These are phyloP conservation scores for Drosophila sordidapex DNA, from an alignment of 2,888 invertebrate genomes.

Conservation along the genomic window DNA sequence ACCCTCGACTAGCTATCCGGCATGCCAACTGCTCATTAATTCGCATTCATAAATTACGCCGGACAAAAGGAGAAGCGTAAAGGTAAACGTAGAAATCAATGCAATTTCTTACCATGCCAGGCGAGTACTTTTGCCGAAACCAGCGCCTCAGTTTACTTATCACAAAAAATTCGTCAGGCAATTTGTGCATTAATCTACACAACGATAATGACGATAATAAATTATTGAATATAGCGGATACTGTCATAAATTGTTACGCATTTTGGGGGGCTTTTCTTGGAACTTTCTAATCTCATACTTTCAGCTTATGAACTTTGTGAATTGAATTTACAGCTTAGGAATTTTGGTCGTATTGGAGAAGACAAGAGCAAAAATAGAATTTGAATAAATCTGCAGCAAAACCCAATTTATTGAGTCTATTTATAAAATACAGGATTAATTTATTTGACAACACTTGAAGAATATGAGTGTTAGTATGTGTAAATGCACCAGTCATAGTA, in stretches of 20 bases:
- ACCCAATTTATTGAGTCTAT: neutral
- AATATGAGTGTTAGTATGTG: neutral
- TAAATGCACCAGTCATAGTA: constrained; percentile 6
- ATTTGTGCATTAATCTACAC: constrained; percentile 53
- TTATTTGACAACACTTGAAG: neutral
- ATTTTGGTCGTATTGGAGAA: neutral
- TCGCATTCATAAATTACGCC: constrained; percentile 73
- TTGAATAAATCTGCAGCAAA: neutral
- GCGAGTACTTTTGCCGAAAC: neutral
- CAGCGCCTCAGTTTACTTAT: constrained; percentile 12
- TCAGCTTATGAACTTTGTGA: constrained; percentile 7
- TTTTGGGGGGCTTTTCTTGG: constrained; percentile 28
- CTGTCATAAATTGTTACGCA: constrained; percentile 25
- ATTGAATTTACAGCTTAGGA: neutral
- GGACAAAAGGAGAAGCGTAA: constrained; percentile 32
- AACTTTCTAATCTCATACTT: constrained; percentile 29
- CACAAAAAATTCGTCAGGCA: constrained; percentile 41
- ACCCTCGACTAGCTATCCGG: constrained; percentile 52
- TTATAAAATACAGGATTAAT: neutral
- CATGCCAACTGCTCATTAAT: constrained; percentile 78
- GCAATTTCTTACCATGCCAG: constrained; percentile 45
- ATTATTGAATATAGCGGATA: constrained; percentile 36
- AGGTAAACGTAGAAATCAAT: constrained; percentile 68
- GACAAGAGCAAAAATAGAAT: neutral
- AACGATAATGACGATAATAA: constrained; percentile 45